phyloP scores from a whole-genome alignment of 2,113 vertebrate genomes.

The Anguilla japonica region DNA sequence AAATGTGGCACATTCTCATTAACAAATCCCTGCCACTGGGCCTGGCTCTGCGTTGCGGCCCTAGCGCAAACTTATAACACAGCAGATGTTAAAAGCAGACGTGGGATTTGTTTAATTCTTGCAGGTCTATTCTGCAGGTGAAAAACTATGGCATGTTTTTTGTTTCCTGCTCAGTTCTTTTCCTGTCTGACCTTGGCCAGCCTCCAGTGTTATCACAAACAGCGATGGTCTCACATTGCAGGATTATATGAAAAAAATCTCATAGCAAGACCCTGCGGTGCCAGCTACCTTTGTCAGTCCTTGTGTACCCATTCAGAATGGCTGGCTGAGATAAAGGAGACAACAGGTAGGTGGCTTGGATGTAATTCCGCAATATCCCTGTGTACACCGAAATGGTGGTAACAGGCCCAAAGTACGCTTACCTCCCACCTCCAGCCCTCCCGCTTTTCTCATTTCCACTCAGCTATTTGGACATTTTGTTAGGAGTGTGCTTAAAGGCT shows the following conservation, averaged over 20 bases:
- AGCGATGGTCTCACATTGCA: slow-evolving; percentile 38
- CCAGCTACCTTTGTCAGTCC: not conserved
- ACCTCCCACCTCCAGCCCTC: not conserved
- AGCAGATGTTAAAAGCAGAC: not conserved
- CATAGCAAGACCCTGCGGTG: not conserved
- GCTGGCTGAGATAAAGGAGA: not conserved
- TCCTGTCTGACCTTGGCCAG: slow-evolving; percentile 49
- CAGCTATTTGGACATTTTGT: not conserved
- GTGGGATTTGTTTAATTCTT: not conserved
- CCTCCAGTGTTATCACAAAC: slow-evolving; percentile 55
- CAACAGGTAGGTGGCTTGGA: not conserved
- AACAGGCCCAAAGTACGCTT: not conserved
- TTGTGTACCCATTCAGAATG: not conserved
- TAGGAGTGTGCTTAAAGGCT: slow-evolving; percentile 9
- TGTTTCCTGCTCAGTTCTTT: slow-evolving; percentile 35
- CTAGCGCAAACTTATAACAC: not conserved
- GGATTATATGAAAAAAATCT: slow-evolving; percentile 36
- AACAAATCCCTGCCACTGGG: no score
- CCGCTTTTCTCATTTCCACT: not conserved
- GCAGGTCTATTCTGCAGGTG: not conserved
- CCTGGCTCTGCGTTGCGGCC: no score
- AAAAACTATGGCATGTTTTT: slow-evolving; percentile 6
- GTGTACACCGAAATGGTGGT: slow-evolving; percentile 7
- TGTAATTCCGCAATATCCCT: not conserved
- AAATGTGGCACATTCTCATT: no score